Percentiles rank a stretch among this genome's conserved stretches.
Evolutionary conservation across 2,888 invertebrate genomes (phyloP).

Genomic region (Caenorhabditis drosophilae): DNA sequence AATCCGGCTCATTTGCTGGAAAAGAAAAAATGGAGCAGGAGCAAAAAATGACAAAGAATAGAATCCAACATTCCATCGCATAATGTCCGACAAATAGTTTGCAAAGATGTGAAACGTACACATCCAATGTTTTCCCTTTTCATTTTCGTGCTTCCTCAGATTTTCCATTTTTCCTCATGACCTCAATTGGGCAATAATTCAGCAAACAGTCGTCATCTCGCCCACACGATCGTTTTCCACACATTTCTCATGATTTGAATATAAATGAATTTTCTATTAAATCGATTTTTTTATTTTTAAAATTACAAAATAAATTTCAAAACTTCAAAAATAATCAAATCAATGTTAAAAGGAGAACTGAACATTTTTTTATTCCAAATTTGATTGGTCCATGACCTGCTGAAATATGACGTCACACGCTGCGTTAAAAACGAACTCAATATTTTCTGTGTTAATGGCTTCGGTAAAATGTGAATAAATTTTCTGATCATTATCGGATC

Average conservation of each 20-base stretch:
- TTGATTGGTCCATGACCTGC: constrained; percentile 16
- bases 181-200: background rate
- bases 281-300: background rate
- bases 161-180: constrained; percentile 30
- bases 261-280: background rate
- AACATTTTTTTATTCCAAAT: constrained; percentile 11
- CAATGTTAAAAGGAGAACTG: background rate
- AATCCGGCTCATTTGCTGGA: constrained; percentile 9
- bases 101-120: constrained; percentile 5
- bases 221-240: no score
- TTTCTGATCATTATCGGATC: constrained; percentile 5
- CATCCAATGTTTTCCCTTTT: background rate
- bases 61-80: constrained; percentile 25
- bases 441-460: constrained; percentile 33
- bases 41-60: constrained; percentile 1
- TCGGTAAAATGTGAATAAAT: constrained; percentile 37
- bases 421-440: constrained; percentile 33
- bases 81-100: constrained; percentile 33
- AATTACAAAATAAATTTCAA: no score
- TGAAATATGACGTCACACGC: constrained; percentile 43
- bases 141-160: background rate
- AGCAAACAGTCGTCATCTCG: no score
- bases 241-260: background rate
- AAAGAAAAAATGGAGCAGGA: no score
- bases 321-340: background rate